Evolutionary conservation across 2,797 vertebrate species (phyloP).

Genomic region (Dendrocincla fuliginosa): DNA sequence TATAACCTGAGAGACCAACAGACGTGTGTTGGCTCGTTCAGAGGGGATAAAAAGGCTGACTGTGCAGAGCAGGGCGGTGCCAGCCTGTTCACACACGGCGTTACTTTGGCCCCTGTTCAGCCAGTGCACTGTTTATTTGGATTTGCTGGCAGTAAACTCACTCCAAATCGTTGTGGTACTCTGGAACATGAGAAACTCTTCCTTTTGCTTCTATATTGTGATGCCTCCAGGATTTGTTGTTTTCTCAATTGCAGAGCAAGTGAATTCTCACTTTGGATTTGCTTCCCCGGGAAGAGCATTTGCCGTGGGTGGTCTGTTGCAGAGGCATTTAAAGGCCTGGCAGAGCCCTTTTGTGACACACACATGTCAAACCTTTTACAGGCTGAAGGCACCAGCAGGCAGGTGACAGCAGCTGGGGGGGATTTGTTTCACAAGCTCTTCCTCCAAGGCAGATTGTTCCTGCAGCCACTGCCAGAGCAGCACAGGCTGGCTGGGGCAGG

Average conservation of each 20-base stretch:
- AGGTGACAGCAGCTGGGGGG: background rate
- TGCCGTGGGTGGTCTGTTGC: background rate
- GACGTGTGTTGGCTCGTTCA: background rate
- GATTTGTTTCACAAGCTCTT: background rate
- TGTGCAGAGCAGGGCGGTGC: slow-evolving; percentile 11
- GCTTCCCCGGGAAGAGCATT: background rate
- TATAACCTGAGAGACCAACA: background rate
- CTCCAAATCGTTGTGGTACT: background rate
- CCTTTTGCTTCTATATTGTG: background rate
- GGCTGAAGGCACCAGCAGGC: background rate
- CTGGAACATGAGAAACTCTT: background rate
- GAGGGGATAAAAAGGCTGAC: background rate
- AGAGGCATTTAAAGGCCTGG: background rate
- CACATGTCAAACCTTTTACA: background rate
- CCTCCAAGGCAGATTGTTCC: background rate
- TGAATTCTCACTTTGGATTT: background rate
- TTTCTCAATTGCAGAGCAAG: background rate
- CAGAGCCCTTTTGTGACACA: background rate
- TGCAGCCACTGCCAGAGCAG: background rate
- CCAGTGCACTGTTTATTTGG: slow-evolving; percentile 36
- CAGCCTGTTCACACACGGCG: background rate
- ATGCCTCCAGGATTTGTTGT: background rate
- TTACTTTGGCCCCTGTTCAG: slow-evolving; percentile 33
- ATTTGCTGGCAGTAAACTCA: slow-evolving; percentile 11
- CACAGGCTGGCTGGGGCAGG: background rate